Base-by-base conservation (phyloP, 2,113 vertebrate species). In the Centrocercus urophasianus region DNA sequence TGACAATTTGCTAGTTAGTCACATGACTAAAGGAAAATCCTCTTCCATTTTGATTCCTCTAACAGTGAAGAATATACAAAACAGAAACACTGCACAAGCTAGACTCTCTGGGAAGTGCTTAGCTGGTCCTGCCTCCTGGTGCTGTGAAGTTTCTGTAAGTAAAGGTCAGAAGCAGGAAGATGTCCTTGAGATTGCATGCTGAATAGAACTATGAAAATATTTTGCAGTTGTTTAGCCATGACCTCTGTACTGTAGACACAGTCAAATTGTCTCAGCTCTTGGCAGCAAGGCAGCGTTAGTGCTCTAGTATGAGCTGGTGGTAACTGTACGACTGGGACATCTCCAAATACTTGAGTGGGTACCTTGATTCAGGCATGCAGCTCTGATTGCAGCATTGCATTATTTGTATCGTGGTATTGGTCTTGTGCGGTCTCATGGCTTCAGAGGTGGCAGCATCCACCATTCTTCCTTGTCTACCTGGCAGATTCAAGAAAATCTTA, bases 341-440 rank as follows among this genome's bases (percentile, higher is more conserved):
- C 27, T 88, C 34, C 36, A 40, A 42, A 3, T 17, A 22, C 6
- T 73, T 28, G 56, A 70, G 21, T 13, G n/a, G 60, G 60, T 6
- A 80, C 20, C 16, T 14, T 67, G 65, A 22, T 22, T 93, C 25
- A 30, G 32, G 32, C 2, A 12, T 6, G 5, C 4, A 36, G 16
- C 32, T 27, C 32, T 59, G 43, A 13, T 21, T 61, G 40, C 20
- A 32, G 74, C 25, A 19, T 3, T 57, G 57, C 18, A 8, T n/a
- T 36, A 11, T 0, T 0, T 69, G 43, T 43, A 43, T 14, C 1
- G 0, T 25, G 30, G 47, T 30, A 11, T 5, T 36, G 34, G 36
- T 59, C 52, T 66, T 73, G 43, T 8, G 8, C 3, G 21, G n/a
- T 27, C 40, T 50, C 28, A 32, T 34, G n/a, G 1, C 0, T n/a